Evolutionary conservation across 2,888 invertebrate genomes (phyloP), one percentile per base, ranked within the genome.

Genomic region (Andrena bucephala): DNA sequence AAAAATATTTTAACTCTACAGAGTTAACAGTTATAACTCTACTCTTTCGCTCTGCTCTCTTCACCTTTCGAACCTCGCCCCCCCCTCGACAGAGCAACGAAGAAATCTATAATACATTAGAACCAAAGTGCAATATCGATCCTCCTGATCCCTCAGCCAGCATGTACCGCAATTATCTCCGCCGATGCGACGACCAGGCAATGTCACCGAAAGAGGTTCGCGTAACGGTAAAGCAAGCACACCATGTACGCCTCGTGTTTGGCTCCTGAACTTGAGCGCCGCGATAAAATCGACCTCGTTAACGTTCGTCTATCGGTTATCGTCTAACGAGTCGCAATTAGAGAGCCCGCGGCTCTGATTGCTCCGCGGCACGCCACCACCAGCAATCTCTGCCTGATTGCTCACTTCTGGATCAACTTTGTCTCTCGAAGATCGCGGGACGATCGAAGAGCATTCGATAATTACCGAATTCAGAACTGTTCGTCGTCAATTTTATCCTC

Each of bases 141-240:
- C 16, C 42, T 42, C 13, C n/a, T 5, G 42, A 42, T n/a, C 4
- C 42, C 2, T 42, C 16, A 8, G 7, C 2, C 24, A 57, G 5
- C 3, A 29, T 31, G 29, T 59, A 59, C 24, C 31, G 36, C 10
- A 74, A 65, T 57, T 57, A 78, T 57, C 54, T 54, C 50, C 62
- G 16, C 0, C 33, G 54, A 36, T 24, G 24, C 59, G 52, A 62
- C 50, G 20, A 33, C 42, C 33, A 66, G 65, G 74, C 57, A 67
- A 42, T 54, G 71, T 81, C 77, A 31, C 52, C 69, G 59, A 71
- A 67, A 78, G 66, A 59, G 71, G 29, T 60, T 54, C 42, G 33
- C 31, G 29, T 76, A 83, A 83, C 83, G 83, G 83, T 76, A 75
- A 60, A 67, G 5, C 54, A 27, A 65, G 31, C 54, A 67, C 33